These are phyloP conservation scores for Pegea sp. DNA, from an alignment of 23 tunicate species.

Conservation along the genomic window DNA sequence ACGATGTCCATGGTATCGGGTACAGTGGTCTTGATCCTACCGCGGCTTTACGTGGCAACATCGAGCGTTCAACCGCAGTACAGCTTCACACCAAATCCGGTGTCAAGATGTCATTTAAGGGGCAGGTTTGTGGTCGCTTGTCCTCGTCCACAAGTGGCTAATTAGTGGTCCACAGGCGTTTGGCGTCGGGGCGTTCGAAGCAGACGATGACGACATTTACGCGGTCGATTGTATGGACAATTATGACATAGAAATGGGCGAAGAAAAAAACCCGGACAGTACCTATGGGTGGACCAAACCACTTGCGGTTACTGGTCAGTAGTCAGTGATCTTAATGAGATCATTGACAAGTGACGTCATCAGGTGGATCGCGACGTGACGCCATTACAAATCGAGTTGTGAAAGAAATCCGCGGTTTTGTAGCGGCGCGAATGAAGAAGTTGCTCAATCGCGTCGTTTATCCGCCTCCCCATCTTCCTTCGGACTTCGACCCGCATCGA, in stretches of 20 bases:
- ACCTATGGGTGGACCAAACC: slow-evolving; percentile 78
- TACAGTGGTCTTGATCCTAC: slow-evolving; percentile 66
- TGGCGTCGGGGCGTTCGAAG: slow-evolving; percentile 95
- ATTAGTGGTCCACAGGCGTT: too few species aligned
- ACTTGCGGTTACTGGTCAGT: slow-evolving; percentile 27
- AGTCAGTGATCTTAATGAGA: too few species aligned
- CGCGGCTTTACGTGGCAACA: slow-evolving; percentile 44
- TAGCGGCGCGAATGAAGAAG: slow-evolving; percentile 9
- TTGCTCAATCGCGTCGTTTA: slow-evolving; percentile 19
- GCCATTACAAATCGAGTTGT: neutral
- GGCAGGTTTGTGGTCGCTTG: slow-evolving; percentile 77
- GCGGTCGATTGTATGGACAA: slow-evolving; percentile 67
- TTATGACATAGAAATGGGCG: slow-evolving; percentile 37
- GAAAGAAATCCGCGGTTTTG: slow-evolving; percentile 11
- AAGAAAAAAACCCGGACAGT: slow-evolving; percentile 29
- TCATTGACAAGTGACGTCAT: neutral
- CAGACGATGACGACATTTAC: slow-evolving; percentile 91
- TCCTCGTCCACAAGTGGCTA: too few species aligned
- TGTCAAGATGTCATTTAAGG: slow-evolving; percentile 34
- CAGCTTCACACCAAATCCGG: slow-evolving; percentile 42
- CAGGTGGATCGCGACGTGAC: neutral
- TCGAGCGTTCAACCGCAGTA: slow-evolving; percentile 32
- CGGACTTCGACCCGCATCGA: slow-evolving; percentile 34
- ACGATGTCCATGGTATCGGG: slow-evolving; percentile 42
- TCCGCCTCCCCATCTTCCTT: slow-evolving; percentile 49